Percentiles rank a stretch among this genome's conserved stretches.
Evolutionary conservation across 2,113 vertebrate species (phyloP).

Genomic region (Ptilonorhynchus violaceus): DNA sequence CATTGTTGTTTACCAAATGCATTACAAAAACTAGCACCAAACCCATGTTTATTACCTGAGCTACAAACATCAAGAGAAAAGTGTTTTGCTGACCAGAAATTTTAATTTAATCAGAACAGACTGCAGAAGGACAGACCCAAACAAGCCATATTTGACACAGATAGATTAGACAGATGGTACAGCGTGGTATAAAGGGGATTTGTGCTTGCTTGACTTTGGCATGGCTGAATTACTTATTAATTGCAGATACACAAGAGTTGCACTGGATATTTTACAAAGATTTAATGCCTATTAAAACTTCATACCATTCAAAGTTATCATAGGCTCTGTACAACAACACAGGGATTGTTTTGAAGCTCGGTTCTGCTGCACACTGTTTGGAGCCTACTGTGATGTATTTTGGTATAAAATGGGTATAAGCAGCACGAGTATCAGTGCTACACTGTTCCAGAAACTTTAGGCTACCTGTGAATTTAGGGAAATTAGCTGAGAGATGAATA

Average conservation of each 20-base stretch:
- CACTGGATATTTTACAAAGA: background rate
- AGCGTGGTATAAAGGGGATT: conserved; percentile 22
- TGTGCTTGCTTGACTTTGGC: conserved; percentile 9
- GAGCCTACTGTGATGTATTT: background rate
- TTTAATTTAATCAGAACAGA: background rate
- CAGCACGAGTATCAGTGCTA: background rate
- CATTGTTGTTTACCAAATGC: background rate
- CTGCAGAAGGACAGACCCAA: background rate
- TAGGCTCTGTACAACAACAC: background rate
- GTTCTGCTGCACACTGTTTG: background rate
- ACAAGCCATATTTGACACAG: conserved; percentile 54
- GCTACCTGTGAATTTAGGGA: background rate
- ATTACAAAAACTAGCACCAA: background rate
- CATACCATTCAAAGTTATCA: background rate
- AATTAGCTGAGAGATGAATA: background rate
- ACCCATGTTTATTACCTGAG: background rate
- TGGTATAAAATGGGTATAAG: background rate
- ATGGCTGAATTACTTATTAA: conserved; percentile 21
- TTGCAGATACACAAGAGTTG: background rate
- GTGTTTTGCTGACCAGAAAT: background rate
- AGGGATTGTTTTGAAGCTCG: background rate
- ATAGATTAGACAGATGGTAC: conserved; percentile 57
- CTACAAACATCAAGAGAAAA: background rate
- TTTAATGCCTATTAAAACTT: background rate
- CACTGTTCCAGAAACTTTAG: background rate